Base-by-base conservation (phyloP, 2,113 vertebrate species). In the Coracopsis vasa region DNA sequence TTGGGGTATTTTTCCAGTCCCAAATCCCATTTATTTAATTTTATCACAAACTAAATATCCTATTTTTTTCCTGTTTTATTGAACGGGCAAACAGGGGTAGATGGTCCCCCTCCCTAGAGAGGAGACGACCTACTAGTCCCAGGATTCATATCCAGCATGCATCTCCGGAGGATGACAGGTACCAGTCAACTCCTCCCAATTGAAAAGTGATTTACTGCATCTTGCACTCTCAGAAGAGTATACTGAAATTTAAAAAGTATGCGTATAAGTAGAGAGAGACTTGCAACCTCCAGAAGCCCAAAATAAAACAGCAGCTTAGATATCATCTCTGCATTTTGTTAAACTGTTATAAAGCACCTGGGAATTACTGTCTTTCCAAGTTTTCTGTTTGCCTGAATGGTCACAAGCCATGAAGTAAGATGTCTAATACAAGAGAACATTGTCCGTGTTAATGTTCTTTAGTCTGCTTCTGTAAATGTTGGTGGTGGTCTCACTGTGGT, bases 141-240 rank as follows among this genome's bases (percentile, higher is more conserved):
- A 99, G 99, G 99, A 99, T 99, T 98, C 98, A 99, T 98, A 99
- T 99, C 98, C 99, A 99, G 98, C 99, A 99, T 98, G 99, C 99
- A 80, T 99, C 99, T 98, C 99, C 99, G 90, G 99, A 99, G 98
- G 99, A 99, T 97, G 99, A 99, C 99, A 99, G 99, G 99, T 99
- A 99, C 98, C 98, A 98, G 98, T 98, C 98, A 98, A 14, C 77
- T 97, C 94, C 97, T 98, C 98, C 98, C 98, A 96, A 92, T 60
- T 94, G 88, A 97, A 88, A 92, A 97, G 85, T 95, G 96, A 45
- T 85, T 94, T 91, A 75, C 60, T 95, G 91, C 92, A 95, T 96
- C 94, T 85, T 96, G 93, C 92, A 94, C 90, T 96, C 93, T 80
- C 44, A 77, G 71, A 90, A 71, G 82, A 95, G 72, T 80, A 73